Evolutionary conservation across 2,888 invertebrate genomes (phyloP).

Genomic region (Caenorhabditis sp.): DNA sequence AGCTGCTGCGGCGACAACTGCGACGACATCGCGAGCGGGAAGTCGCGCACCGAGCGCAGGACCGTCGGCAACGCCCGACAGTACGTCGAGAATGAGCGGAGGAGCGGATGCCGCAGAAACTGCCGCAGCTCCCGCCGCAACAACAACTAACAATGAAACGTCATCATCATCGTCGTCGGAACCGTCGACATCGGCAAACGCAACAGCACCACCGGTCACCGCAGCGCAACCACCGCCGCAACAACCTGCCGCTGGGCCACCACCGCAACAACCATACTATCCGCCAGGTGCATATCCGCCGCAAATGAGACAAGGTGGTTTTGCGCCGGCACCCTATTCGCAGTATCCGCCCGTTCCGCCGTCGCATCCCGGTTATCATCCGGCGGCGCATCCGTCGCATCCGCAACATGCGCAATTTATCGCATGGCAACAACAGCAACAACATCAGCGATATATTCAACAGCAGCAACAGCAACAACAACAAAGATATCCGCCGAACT

Average conservation of each 20-base stretch:
- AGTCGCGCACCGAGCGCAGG: constrained; percentile 52
- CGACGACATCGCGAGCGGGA: constrained; percentile 33
- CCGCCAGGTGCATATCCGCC: constrained; percentile 13
- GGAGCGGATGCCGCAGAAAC: constrained; percentile 34
- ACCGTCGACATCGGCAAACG: background rate
- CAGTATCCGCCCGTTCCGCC: constrained; percentile 28
- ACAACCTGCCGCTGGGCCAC: constrained; percentile 7
- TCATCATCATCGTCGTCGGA: background rate
- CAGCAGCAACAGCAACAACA: constrained; percentile 14
- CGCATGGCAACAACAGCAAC: constrained; percentile 21
- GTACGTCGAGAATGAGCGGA: constrained; percentile 43
- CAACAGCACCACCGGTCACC: background rate
- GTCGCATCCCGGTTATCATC: constrained; percentile 25
- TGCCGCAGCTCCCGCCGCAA: constrained; percentile 3
- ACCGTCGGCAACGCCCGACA: constrained; percentile 54
- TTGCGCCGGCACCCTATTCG: constrained; percentile 37
- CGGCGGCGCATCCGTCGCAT: constrained; percentile 33
- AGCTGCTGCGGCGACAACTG: constrained; percentile 1
- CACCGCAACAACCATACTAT: background rate
- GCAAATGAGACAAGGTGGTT: constrained; percentile 11
- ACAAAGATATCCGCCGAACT: constrained; percentile 10
- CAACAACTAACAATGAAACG: background rate
- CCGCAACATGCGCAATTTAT: constrained; percentile 54
- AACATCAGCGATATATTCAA: constrained; percentile 10
- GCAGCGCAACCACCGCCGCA: background rate